Evolutionary conservation across 2,797 vertebrate genomes (phyloP).

Genomic region (Carcharodon carcharias): DNA sequence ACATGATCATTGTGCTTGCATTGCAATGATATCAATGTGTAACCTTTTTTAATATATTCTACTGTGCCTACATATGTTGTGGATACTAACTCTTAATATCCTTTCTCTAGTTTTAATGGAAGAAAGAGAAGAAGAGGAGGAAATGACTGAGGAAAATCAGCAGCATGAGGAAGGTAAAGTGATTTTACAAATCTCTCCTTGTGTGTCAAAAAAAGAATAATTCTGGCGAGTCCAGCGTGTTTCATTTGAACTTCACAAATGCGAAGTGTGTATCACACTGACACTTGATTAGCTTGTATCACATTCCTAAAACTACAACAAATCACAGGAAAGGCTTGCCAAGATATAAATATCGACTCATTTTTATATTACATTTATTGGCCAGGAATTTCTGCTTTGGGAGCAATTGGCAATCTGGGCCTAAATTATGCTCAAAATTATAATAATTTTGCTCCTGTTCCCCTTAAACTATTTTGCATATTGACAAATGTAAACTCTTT

Average conservation of each 20-base stretch:
- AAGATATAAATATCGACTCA: neutral
- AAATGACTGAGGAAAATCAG: neutral
- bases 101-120: constrained; percentile 14
- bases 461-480: neutral
- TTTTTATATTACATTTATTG: neutral
- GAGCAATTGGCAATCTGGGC: neutral
- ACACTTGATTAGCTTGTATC: neutral
- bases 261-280: neutral
- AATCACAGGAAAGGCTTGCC: neutral
- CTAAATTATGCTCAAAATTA: neutral
- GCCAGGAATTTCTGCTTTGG: neutral
- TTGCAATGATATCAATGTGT: neutral
- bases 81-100: neutral
- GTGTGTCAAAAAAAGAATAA: neutral
- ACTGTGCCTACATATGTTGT: neutral
- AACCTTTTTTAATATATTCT: no score
- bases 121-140: neutral
- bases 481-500: neutral
- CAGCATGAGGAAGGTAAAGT: neutral
- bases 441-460: neutral
- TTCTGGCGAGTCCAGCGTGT: neutral
- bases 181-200: neutral
- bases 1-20: neutral
- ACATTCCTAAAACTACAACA: neutral
- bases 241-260: neutral